Evolutionary conservation across 53 echinoderm and acorn worm species (phyloP).

Genomic region (Glandiceps talaboti): DNA sequence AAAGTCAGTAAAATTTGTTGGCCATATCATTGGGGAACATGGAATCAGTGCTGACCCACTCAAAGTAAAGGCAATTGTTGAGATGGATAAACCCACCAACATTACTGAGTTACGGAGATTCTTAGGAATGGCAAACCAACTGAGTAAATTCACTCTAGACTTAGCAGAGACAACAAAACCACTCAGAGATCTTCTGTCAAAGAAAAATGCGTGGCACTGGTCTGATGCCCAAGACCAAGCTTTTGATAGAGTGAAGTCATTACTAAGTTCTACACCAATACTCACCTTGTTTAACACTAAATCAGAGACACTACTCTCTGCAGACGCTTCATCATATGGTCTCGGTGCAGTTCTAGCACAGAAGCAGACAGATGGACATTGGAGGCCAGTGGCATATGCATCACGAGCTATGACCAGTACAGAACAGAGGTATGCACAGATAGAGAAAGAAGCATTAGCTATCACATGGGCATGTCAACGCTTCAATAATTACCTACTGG

Average conservation of each 20-base stretch:
- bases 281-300: neutral
- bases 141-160: neutral
- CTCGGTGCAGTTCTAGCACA: neutral
- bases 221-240: neutral
- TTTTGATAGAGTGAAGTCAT: neutral
- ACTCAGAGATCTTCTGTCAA: neutral
- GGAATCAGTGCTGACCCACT: neutral
- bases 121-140: neutral
- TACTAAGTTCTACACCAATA: neutral
- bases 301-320: neutral
- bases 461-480: conserved; percentile 4
- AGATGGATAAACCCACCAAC: neutral
- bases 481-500: conserved; percentile 12
- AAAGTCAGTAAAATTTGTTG: neutral
- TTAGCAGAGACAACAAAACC: conserved; percentile 3
- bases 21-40: conserved; percentile 5
- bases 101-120: neutral
- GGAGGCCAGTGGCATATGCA: neutral
- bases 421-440: conserved; percentile 3
- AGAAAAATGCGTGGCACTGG: neutral
- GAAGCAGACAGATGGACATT: neutral
- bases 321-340: neutral
- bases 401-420: neutral
- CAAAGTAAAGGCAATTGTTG: neutral
- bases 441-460: conserved; percentile 6